Conservation (phyloP, 2,888 invertebrate genomes). For the Acleris holmiana region DNA sequence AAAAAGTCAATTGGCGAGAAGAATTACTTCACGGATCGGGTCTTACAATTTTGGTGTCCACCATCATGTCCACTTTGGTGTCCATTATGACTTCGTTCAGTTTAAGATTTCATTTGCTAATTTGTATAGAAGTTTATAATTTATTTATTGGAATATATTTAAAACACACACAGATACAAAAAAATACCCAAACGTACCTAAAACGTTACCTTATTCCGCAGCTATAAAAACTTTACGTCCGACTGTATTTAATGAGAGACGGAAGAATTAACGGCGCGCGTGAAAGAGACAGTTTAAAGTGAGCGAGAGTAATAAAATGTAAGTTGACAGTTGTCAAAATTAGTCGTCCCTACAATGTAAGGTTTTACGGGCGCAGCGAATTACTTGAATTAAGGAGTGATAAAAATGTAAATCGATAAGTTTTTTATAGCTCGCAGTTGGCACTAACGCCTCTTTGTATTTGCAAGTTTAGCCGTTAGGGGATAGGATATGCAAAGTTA, state of each 20-base stretch:
- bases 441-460: slow-evolving; percentile 13
- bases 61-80: too few relatives aligned
- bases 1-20: too few relatives aligned
- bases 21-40: too few relatives aligned
- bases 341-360: slow-evolving; percentile 56
- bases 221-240: slow-evolving; percentile 39
- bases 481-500: background rate
- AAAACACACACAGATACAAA: too few relatives aligned
- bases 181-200: slow-evolving; percentile 42
- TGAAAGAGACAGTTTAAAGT: slow-evolving; percentile 25
- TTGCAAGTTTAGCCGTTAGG: background rate
- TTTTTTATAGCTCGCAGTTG: slow-evolving; percentile 23
- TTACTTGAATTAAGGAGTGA: slow-evolving; percentile 32
- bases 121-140: too few relatives aligned
- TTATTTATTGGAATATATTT: too few relatives aligned
- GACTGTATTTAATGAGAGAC: slow-evolving; percentile 30
- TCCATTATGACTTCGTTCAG: too few relatives aligned
- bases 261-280: slow-evolving; percentile 22
- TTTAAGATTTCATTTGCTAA: too few relatives aligned
- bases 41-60: too few relatives aligned
- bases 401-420: slow-evolving; percentile 37
- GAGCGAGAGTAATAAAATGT: slow-evolving; percentile 51
- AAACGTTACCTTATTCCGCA: slow-evolving; percentile 45
- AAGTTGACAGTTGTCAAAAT: slow-evolving; percentile 56
- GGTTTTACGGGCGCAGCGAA: slow-evolving; percentile 38